These are phyloP conservation scores for Automeris io DNA, from an alignment of 2,888 invertebrate genomes.

Conservation along the genomic window DNA sequence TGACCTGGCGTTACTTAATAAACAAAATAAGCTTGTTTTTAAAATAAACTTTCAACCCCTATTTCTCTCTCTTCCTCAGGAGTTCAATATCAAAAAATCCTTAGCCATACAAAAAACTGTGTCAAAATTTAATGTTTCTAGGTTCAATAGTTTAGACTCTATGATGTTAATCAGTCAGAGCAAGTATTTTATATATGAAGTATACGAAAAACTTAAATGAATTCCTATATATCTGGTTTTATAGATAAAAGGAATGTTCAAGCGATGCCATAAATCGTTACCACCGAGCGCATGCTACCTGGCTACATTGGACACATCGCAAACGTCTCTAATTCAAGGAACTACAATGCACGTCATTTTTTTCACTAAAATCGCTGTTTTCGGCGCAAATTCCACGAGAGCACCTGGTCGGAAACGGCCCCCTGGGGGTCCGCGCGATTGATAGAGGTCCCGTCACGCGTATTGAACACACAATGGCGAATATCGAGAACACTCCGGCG, in stretches of 20 bases:
- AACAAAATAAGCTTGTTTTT: no score
- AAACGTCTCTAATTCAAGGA: slow-evolving; percentile 35
- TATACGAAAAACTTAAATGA: slow-evolving; percentile 2
- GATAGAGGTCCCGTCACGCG: slow-evolving; percentile 63
- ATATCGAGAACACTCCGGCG: slow-evolving; percentile 54
- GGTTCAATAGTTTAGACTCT: no score
- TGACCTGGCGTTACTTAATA: no score
- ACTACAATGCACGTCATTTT: slow-evolving; percentile 64
- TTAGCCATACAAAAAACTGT: no score
- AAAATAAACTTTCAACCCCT: no score
- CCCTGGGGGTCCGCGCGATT: slow-evolving; percentile 72
- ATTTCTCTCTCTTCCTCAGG: no score
- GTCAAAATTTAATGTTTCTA: no score
- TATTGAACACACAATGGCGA: slow-evolving; percentile 49
- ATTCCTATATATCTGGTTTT: slow-evolving; percentile 3
- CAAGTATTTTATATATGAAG: background rate
- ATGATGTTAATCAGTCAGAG: no score
- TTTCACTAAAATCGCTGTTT: slow-evolving; percentile 64
- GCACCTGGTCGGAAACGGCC: slow-evolving; percentile 76
- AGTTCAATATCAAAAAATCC: no score
- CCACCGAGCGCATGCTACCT: slow-evolving; percentile 42
- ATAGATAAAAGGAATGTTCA: slow-evolving; percentile 19
- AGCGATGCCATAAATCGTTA: slow-evolving; percentile 30
- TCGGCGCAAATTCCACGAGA: slow-evolving; percentile 71
- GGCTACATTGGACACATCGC: slow-evolving; percentile 31